A percentile compares a stretch with the other conserved stretches of the same genome.
Evolutionary conservation across 2,888 invertebrate genomes (phyloP).

Genomic region (Yponomeuta malinellus): DNA sequence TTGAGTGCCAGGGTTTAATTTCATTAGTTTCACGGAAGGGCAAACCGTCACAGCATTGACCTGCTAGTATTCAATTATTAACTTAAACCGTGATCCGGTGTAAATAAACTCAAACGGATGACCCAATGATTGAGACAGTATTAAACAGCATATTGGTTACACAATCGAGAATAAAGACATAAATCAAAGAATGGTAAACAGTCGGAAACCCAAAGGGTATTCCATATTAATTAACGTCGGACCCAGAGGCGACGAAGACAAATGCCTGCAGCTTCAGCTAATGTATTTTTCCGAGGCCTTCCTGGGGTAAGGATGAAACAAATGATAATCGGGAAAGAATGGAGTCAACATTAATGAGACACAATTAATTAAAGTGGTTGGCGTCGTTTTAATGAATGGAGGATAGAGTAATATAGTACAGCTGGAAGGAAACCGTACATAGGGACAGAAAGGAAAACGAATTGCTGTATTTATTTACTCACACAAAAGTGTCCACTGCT

Average conservation of each 20-base stretch:
- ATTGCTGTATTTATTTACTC: not conserved
- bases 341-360: constrained; percentile 67
- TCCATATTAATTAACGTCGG: constrained; percentile 72
- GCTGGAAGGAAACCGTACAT: not conserved
- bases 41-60: not conserved
- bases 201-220: constrained; percentile 62
- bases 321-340: constrained; percentile 74
- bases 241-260: constrained; percentile 68
- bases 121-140: not conserved
- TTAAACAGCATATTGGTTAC: constrained; percentile 20
- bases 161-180: constrained; percentile 48
- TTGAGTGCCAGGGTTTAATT: not conserved
- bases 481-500: not conserved
- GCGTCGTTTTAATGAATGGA: constrained; percentile 12
- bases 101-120: not conserved
- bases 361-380: constrained; percentile 57
- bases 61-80: not conserved
- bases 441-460: not conserved
- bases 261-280: constrained; percentile 58
- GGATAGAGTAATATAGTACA: not conserved
- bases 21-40: not conserved
- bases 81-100: not conserved
- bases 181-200: constrained; percentile 60
- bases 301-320: constrained; percentile 54
- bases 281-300: constrained; percentile 68